Conservation (phyloP, 2,797 vertebrate genomes). For the Prionace glauca region DNA sequence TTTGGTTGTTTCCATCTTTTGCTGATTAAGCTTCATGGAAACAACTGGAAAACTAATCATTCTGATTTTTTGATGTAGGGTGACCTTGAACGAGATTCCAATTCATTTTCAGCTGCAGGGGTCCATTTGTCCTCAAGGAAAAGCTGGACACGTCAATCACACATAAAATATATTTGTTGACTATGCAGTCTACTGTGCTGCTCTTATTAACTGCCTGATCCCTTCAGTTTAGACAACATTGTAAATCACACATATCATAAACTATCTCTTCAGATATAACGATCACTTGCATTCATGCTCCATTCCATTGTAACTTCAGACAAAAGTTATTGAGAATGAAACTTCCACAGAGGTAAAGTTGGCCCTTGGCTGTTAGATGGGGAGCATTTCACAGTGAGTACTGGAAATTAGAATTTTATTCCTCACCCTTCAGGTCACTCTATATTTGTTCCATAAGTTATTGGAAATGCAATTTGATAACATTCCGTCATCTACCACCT, state of each 20-base stretch:
- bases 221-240: not conserved
- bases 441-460: not conserved
- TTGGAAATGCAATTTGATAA: not conserved
- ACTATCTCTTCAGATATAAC: not conserved
- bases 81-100: not conserved
- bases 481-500: not conserved
- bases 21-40: not conserved
- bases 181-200: not conserved
- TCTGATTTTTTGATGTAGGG: not conserved
- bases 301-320: not conserved
- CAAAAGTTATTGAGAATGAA: not conserved
- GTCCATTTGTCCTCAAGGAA: not conserved
- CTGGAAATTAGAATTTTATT: not conserved
- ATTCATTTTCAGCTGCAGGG: not conserved
- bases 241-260: not conserved
- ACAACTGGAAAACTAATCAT: not conserved
- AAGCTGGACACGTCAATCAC: not conserved
- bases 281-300: not conserved
- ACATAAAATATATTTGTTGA: not conserved
- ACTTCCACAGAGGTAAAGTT: not conserved
- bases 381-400: not conserved
- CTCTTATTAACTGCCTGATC: not conserved
- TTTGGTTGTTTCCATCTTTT: not conserved
- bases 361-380: not conserved
- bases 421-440: not conserved